A percentile compares a stretch with the other conserved stretches of the same genome.
These are phyloP conservation scores for Caenorhabditis drosophilae DNA, from an alignment of 2,888 invertebrate species.

Conservation along the genomic window DNA sequence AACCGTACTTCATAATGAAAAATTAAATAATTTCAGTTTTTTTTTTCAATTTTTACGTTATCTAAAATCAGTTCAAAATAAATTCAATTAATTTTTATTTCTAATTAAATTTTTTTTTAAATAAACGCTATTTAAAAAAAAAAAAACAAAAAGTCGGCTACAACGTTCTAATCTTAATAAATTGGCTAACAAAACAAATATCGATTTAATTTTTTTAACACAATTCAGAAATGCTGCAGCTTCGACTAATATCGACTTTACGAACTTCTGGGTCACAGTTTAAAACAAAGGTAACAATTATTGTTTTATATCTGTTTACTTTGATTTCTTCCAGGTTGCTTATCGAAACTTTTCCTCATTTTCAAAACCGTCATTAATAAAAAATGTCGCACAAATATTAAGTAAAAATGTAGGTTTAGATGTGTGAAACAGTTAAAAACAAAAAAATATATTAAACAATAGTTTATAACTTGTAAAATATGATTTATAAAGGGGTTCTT, in stretches of 20 bases:
- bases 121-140: too few species aligned
- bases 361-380: slow-evolving; percentile 13
- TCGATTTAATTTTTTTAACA: too few species aligned
- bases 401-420: slow-evolving; percentile 27
- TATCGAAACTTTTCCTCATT: slow-evolving; percentile 22
- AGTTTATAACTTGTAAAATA: neutral
- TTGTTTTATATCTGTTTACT: neutral
- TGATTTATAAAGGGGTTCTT: neutral
- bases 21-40: too few species aligned
- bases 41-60: too few species aligned
- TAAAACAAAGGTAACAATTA: slow-evolving; percentile 7
- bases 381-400: slow-evolving; percentile 9
- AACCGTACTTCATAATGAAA: neutral
- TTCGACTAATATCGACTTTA: slow-evolving; percentile 18
- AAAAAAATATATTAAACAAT: neutral
- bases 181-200: too few species aligned
- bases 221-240: slow-evolving; percentile 33
- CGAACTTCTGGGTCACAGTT: slow-evolving; percentile 7
- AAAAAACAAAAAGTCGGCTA: too few species aligned
- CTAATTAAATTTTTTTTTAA: too few species aligned
- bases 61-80: too few species aligned
- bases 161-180: too few species aligned
- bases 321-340: slow-evolving; percentile 11
- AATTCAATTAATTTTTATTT: too few species aligned
- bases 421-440: too few species aligned